Base-by-base conservation (phyloP, 92 coral and sea anemone species). In the Micromussa lordhowensis region DNA sequence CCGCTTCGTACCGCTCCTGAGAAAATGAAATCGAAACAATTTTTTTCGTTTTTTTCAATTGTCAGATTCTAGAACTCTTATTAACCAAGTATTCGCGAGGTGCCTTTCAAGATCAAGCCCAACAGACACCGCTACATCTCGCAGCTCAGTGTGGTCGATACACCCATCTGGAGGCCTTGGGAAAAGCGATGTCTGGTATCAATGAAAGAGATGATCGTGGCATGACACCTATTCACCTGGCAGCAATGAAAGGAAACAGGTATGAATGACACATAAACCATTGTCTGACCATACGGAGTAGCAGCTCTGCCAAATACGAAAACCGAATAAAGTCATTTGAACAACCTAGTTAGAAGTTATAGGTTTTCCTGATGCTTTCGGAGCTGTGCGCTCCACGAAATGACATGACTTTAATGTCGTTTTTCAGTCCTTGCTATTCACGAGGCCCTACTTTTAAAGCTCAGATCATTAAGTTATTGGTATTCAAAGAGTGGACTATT, bases 171-270 rank as follows among this genome's bases (percentile, higher is more conserved):
- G 93, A 95, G 70, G 90, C 93, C 87, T 79, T 95, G 80, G 92
- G 93, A 12, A 84, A 85, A 44, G 91, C 82, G 22, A 82, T 92
- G 76, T 83, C 90, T 10, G 94, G 95, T 21, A 90, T 95, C 40
- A 94, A 91, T 87, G 98, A 95, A 77, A 85, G 91, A 69, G 98
- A 95, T 73, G 98, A 93, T 55, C 85, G 49, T 18, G 83, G 94
- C 30, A 90, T 82, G 72, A 95, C 96, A 35, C 98, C 98, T 6
- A 83, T 95, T 53, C 98, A 95, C 90, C 84, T 93, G 49, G 98
- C 98, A 12, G 96, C 96, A 10, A 89, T 93, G 93, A 73, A 87
- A 70, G 93, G 93, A 34, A 90, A 92, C 87, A 89, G 96, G 98
- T 95, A 83, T 0, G 48, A 3, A 74, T 4, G 10, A 34, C 78